Evolutionary conservation across 2,888 invertebrate species (phyloP).

Genomic region (Leucoptera coffeella): DNA sequence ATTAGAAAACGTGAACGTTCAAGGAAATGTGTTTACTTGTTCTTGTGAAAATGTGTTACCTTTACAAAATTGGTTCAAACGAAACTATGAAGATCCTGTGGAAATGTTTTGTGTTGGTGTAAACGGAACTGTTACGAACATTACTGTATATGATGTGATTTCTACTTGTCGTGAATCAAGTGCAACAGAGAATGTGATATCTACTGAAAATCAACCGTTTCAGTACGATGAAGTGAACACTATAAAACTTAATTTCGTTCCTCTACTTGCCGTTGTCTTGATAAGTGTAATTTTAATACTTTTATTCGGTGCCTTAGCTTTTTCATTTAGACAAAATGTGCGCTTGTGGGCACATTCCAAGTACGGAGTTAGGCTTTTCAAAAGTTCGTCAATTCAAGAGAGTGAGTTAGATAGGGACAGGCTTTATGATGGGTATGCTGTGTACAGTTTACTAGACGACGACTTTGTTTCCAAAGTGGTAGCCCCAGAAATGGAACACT

Average conservation of each 20-base stretch:
- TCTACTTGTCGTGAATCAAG: conserved; percentile 42
- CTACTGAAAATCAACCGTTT: conserved; percentile 51
- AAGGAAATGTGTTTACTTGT: conserved; percentile 75
- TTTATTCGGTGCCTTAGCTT: conserved; percentile 64
- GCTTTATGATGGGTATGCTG: conserved; percentile 81
- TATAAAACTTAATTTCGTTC: conserved; percentile 63
- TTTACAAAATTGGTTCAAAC: conserved; percentile 62
- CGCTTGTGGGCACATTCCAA: conserved; percentile 75
- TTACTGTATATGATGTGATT: conserved; percentile 39
- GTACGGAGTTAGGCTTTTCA: conserved; percentile 72
- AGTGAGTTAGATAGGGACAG: conserved; percentile 59
- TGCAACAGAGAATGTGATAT: conserved; percentile 48
- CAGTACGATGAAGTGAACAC: conserved; percentile 62
- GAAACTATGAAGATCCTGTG: conserved; percentile 56
- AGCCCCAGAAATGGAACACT: conserved; percentile 70
- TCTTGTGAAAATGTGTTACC: conserved; percentile 63
- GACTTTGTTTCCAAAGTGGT: conserved; percentile 63
- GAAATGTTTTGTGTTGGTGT: conserved; percentile 61
- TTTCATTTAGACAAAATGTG: conserved; percentile 73
- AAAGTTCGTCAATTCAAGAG: conserved; percentile 52
- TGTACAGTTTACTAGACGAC: conserved; percentile 78
- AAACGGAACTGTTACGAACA: conserved; percentile 27
- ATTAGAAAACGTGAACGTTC: conserved; percentile 60
- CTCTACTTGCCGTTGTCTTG: conserved; percentile 66
- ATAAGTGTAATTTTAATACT: conserved; percentile 67